These are phyloP conservation scores for Ciconia stormi DNA, from an alignment of 2,113 vertebrate species.

Conservation along the genomic window DNA sequence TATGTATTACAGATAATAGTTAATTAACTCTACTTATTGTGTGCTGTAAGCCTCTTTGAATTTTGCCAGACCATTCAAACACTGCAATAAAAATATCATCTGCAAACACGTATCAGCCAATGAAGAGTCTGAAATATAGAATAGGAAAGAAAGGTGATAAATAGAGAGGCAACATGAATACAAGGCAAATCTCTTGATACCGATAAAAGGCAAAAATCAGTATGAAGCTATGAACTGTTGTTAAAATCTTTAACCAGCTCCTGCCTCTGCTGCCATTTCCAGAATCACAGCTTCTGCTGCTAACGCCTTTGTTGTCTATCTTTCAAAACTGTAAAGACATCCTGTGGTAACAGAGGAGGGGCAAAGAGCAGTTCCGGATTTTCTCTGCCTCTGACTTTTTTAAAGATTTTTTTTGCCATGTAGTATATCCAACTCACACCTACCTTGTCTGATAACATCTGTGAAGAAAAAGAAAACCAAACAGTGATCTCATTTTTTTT, in stretches of 20 bases:
- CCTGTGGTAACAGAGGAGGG: not conserved
- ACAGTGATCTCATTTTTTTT: not conserved
- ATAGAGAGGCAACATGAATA: not conserved
- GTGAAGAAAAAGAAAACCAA: not conserved
- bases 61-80: not conserved
- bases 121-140: not conserved
- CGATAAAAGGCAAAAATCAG: not conserved
- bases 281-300: not conserved
- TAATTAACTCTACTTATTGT: not conserved
- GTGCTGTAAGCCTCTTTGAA: not conserved
- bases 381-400: not conserved
- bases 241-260: not conserved
- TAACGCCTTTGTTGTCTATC: not conserved
- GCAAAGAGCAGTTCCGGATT: not conserved
- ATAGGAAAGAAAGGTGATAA: not conserved
- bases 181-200: not conserved
- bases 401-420: not conserved
- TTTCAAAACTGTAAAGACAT: not conserved
- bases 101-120: not conserved
- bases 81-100: not conserved
- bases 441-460: not conserved
- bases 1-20: not conserved
- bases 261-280: not conserved
- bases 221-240: not conserved
- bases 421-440: not conserved